Evolutionary conservation across 2,888 invertebrate genomes (phyloP).

Genomic region (Phytoseiulus persimilis): DNA sequence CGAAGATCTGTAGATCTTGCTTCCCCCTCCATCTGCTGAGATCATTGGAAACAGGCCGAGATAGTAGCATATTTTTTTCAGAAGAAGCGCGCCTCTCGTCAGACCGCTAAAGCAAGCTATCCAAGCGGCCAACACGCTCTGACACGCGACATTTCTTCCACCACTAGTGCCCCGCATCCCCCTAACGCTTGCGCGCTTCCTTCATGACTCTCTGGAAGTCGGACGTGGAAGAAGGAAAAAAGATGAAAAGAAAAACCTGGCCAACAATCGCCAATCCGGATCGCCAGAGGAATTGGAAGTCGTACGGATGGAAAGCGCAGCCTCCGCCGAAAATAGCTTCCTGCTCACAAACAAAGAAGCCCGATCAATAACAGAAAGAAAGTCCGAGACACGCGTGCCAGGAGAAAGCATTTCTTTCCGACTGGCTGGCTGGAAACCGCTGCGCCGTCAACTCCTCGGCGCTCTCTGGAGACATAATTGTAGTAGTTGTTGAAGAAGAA

Average conservation of each 20-base stretch:
- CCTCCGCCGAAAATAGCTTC: not conserved
- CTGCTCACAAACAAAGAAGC: not conserved
- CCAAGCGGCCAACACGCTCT: not conserved
- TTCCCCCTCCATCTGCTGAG: not conserved
- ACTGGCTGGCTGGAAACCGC: not conserved
- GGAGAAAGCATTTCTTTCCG: not conserved
- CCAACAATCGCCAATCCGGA: not conserved
- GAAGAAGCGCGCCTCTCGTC: slow-evolving; percentile 5
- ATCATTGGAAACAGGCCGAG: not conserved
- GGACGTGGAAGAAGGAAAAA: not conserved
- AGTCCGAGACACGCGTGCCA: not conserved
- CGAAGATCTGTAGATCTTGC: not conserved
- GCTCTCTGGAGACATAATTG: not conserved
- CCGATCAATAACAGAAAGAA: not conserved
- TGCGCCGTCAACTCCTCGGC: not conserved
- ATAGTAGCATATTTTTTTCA: not conserved
- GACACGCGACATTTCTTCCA: not conserved
- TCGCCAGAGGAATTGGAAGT: not conserved
- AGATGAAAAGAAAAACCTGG: not conserved
- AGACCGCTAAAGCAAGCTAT: not conserved
- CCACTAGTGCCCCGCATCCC: not conserved
- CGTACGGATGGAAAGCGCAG: not conserved
- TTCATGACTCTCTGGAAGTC: not conserved
- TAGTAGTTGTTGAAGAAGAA: not conserved
- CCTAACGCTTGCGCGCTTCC: not conserved